These are phyloP conservation scores for Telmatochromis bifrenatus DNA, from an alignment of 2,113 vertebrate species.

Conservation along the genomic window DNA sequence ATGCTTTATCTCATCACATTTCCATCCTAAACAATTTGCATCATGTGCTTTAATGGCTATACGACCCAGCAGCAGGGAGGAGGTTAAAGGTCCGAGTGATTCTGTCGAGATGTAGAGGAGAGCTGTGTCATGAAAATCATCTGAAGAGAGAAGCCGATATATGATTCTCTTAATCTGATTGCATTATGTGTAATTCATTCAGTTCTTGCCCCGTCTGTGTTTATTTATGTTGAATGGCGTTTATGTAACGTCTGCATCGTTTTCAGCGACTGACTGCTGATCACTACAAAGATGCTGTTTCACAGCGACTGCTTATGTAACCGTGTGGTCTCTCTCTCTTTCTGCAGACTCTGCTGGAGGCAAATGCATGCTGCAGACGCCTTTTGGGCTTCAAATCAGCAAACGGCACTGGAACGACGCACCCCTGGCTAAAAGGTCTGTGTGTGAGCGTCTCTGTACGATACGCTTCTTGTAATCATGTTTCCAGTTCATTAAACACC, in stretches of 20 bases:
- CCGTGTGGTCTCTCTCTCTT: background rate
- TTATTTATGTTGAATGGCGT: background rate
- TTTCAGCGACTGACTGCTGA: background rate
- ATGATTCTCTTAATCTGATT: background rate
- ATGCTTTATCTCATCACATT: background rate
- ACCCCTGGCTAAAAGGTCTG: background rate
- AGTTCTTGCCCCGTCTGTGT: background rate
- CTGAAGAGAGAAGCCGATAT: background rate
- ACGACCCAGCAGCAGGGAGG: background rate
- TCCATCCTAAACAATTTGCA: background rate
- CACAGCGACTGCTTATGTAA: constrained; percentile 26
- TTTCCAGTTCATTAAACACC: background rate
- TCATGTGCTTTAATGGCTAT: background rate
- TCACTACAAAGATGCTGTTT: constrained; percentile 13
- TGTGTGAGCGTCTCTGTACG: background rate
- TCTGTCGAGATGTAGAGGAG: background rate
- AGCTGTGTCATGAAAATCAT: background rate
- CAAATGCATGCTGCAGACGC: background rate
- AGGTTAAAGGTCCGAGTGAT: background rate
- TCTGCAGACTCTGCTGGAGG: background rate
- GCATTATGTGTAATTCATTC: background rate
- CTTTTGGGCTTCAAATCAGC: background rate
- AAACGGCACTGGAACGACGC: background rate
- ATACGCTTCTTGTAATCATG: background rate
- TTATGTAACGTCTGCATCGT: constrained; percentile 6